Base-by-base conservation (phyloP, 2,888 invertebrate species). In the Tenodera sinensis region DNA sequence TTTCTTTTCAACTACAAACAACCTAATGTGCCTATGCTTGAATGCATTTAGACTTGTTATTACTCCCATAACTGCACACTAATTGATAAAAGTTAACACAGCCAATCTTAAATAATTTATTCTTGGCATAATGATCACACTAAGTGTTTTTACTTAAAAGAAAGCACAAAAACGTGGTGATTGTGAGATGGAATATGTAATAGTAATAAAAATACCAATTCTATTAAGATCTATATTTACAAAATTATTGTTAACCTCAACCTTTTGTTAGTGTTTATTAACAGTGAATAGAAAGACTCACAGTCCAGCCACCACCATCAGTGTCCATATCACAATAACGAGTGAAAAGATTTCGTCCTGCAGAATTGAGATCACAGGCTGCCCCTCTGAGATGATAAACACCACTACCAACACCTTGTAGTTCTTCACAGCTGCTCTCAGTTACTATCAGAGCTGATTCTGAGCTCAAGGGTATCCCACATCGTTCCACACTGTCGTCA, bases 231-330 rank as follows among this genome's bases (percentile, higher is more conserved):
- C 8, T 14, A n/a, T 83, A 28, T 14, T 28, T 20, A 12, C 1
- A 1, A 7, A 30, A 54, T 27, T 2, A 28, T n/a, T 42, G 54
- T 15, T 27, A 54, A 28, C 28, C 8, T 47, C 15, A 20, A 27
- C 1, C 28, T 42, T 6, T 28, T 83, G 6, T 12, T 9, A 28
- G 28, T 12, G 28, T 47, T 34, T 34, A 47, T 71, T 34, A 34
- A 14, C 27, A 47, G 9, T 20, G 28, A 25, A 28, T 85, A 94
- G 93, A 84, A 93, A 94, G 94, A 90, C 95, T 94, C 15, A 95
- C 95, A 86, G 96, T 96, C 96, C 96, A 96, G n/a, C 96, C 96
- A 0, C 96, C 96, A 1, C 95, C 95, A 0, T 94, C 93, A 0
- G 95, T 94, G 83, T 94, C 94, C 90, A 95, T 94, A 90, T 96